These are phyloP conservation scores for Scophthalmus maximus DNA, from an alignment of 2,113 vertebrate genomes.

Conservation along the genomic window DNA sequence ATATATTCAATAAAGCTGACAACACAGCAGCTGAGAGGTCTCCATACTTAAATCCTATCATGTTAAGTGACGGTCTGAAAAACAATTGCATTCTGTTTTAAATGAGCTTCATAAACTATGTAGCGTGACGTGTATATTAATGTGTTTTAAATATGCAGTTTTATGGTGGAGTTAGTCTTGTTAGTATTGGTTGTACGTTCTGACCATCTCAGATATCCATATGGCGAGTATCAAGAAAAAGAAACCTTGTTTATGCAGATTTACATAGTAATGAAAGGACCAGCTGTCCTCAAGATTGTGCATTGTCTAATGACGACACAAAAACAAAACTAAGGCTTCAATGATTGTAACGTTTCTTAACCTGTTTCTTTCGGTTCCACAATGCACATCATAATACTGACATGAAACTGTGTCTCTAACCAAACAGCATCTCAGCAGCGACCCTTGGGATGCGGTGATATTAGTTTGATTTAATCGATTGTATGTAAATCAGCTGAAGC, in stretches of 20 bases:
- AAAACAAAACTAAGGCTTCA: slow-evolving; percentile 7
- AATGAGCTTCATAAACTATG: background rate
- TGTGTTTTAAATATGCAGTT: slow-evolving; percentile 8
- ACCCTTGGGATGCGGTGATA: slow-evolving; percentile 31
- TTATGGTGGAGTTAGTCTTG: too few relatives aligned
- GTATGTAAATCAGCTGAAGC: slow-evolving; percentile 52
- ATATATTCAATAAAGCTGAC: background rate
- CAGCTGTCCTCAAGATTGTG: slow-evolving; percentile 1
- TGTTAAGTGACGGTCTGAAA: background rate
- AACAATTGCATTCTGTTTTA: background rate
- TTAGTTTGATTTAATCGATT: slow-evolving; percentile 51
- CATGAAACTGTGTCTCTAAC: slow-evolving; percentile 17
- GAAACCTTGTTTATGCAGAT: background rate
- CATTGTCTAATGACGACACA: slow-evolving; percentile 1
- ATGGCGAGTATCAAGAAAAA: background rate
- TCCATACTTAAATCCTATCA: background rate
- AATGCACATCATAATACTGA: background rate
- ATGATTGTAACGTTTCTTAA: background rate
- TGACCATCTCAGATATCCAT: slow-evolving; percentile 1
- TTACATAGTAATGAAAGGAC: slow-evolving; percentile 20
- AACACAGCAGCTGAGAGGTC: background rate
- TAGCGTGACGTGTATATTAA: background rate
- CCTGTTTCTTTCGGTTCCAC: background rate
- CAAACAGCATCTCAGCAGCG: background rate
- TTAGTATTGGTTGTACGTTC: background rate